A percentile compares a stretch with the other conserved stretches of the same genome.
phyloP scores from a whole-genome alignment of 2,797 vertebrate species.

The Pseudomugil tenellus region DNA sequence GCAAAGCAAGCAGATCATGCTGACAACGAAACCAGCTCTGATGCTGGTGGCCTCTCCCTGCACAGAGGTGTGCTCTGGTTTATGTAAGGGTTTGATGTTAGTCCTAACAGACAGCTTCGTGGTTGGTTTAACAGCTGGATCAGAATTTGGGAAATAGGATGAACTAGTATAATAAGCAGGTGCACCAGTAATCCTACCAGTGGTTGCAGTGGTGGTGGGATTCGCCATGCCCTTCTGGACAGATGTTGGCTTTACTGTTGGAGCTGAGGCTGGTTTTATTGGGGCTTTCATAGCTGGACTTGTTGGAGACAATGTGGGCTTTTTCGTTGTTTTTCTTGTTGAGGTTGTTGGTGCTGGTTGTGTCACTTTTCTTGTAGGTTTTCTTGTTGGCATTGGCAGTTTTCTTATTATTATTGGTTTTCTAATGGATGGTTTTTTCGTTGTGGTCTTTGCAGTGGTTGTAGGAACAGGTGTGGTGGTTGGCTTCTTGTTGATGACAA shows the following conservation, averaged over 20 bases:
- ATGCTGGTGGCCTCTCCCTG: conserved; percentile 42
- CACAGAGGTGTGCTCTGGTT: conserved; percentile 15
- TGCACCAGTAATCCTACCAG: conserved; percentile 66
- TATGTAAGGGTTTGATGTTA: conserved; percentile 32
- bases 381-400: conserved; percentile 58
- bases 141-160: conserved; percentile 30
- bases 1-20: conserved; percentile 40
- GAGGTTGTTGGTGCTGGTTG: conserved; percentile 7
- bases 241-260: conserved; percentile 54
- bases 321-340: conserved; percentile 37
- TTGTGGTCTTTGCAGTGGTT: conserved; percentile 56
- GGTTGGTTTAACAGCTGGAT: conserved; percentile 18
- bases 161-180: conserved; percentile 41
- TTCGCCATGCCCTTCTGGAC: conserved; percentile 47
- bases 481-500: conserved; percentile 82
- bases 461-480: conserved; percentile 76
- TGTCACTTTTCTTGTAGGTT: conserved; percentile 39
- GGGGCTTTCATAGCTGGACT: conserved; percentile 44
- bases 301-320: conserved; percentile 16
- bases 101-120: conserved; percentile 23
- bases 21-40: conserved; percentile 40
- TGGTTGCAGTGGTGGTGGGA: conserved; percentile 47
- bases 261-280: conserved; percentile 41
- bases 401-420: conserved; percentile 55
- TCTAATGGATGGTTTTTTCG: conserved; percentile 37